These are phyloP conservation scores for Scomber colias DNA, from an alignment of 2,113 vertebrate genomes.

Conservation along the genomic window DNA sequence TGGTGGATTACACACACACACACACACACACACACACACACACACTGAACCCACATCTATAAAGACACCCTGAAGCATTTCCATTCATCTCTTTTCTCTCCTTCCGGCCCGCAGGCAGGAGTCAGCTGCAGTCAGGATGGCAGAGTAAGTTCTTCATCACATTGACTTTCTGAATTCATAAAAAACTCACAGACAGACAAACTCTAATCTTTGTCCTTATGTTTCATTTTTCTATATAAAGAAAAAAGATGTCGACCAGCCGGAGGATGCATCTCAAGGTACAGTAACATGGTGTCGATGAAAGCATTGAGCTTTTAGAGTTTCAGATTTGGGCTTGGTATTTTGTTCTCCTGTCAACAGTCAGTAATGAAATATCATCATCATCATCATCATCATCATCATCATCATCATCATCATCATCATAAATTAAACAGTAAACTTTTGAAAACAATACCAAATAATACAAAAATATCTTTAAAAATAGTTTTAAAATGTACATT, in stretches of 20 bases:
- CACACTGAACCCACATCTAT: conserved; percentile 41
- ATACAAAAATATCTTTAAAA: no score
- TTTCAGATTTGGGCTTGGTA: background rate
- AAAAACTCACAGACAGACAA: background rate
- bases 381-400: background rate
- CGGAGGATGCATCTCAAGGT: conserved; percentile 74
- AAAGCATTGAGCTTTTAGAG: background rate
- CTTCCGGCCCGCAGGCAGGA: conserved; percentile 16
- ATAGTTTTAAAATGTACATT: no score
- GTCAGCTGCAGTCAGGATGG: conserved; percentile 54
- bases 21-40: conserved; percentile 48
- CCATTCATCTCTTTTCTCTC: conserved; percentile 32
- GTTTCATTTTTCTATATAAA: conserved; percentile 33
- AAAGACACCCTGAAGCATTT: conserved; percentile 44
- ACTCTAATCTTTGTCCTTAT: background rate
- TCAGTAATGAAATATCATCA: background rate
- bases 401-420: no score
- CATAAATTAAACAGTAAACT: no score
- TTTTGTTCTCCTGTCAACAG: background rate
- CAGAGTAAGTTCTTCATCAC: conserved; percentile 59
- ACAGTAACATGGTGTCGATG: background rate
- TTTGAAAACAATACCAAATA: no score
- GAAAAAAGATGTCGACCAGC: conserved; percentile 66
- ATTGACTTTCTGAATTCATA: background rate
- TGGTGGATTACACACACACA: conserved; percentile 7